Evolutionary conservation across 2,113 vertebrate species (phyloP), one percentile per base, ranked within the genome.

Genomic region (Aphyosemion australe): DNA sequence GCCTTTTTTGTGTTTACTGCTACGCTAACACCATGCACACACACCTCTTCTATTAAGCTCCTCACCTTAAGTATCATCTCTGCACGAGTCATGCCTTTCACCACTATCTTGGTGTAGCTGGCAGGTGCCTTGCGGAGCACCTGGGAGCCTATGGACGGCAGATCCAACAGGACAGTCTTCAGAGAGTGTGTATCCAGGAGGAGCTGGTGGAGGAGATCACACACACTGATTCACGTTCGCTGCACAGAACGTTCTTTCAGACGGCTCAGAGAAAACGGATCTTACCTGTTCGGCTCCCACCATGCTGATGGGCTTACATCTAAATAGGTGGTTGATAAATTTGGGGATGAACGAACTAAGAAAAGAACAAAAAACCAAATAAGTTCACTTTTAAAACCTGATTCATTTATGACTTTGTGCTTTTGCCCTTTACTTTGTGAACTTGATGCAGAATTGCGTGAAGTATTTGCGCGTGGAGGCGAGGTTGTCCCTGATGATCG

Each of bases 11-110:
- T 26, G 5, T 26, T 26, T 26, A 26, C 26, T 26, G 26, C 26
- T 26, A 26, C n/a, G n/a, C n/a, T n/a, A n/a, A n/a, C n/a, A n/a
- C n/a, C 26, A 26, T 5, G 5, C 26, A 26, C 26, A 26, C 1
- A 26, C 3, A 5, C 26, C 26, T 26, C 34, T 37, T 37, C 32
- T 32, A 32, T 64, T 20, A 20, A 42, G 34, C 34, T 43, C 34
- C 87, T 91, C 84, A 98, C 97, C 97, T 99, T 99, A 31, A 99
- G 95, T 88, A 99, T 99, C 97, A 99, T 99, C 88, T 99, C 97
- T 0, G 97, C 97, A 11, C 97, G 94, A 31, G 97, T 99, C 97
- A 99, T 99, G 86, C 97, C 96, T 87, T 99, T 99, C 80, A 99
- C 97, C 45, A 99, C 96, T 53, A 99, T 98, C 89, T 99, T 99